Evolutionary conservation across 2,113 vertebrate genomes (phyloP).

Genomic region (Eclectus roratus): DNA sequence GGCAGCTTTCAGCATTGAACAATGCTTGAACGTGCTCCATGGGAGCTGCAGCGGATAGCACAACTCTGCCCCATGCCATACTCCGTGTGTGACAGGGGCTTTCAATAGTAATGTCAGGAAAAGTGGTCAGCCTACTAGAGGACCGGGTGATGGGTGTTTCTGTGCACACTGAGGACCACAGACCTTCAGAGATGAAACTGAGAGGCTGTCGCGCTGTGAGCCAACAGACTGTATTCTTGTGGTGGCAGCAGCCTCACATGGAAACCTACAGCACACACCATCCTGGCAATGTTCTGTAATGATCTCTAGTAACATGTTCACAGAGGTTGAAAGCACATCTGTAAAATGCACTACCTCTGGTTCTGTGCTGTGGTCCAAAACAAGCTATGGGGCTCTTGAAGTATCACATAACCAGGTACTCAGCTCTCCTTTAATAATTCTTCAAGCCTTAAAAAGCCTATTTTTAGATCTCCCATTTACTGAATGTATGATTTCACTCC

Average conservation of each 20-base stretch:
- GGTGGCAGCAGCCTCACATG: background rate
- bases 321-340: background rate
- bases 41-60: background rate
- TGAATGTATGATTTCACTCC: background rate
- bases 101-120: background rate
- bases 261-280: background rate
- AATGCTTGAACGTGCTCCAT: slow-evolving; percentile 17
- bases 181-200: background rate
- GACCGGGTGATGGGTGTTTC: rapidly evolving
- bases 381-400: slow-evolving; percentile 5
- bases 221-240: background rate
- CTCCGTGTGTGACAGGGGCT: background rate
- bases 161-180: background rate
- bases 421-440: background rate
- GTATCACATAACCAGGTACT: background rate
- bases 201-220: background rate
- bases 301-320: background rate
- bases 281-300: background rate
- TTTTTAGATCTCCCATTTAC: background rate
- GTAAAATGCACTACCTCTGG: background rate
- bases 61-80: background rate
- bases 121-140: background rate
- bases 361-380: slow-evolving; percentile 6
- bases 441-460: background rate
- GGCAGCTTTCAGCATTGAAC: slow-evolving; percentile 20